Evolutionary conservation across 23 tunicate species (phyloP).

Genomic region (Halocynthia roretzi): DNA sequence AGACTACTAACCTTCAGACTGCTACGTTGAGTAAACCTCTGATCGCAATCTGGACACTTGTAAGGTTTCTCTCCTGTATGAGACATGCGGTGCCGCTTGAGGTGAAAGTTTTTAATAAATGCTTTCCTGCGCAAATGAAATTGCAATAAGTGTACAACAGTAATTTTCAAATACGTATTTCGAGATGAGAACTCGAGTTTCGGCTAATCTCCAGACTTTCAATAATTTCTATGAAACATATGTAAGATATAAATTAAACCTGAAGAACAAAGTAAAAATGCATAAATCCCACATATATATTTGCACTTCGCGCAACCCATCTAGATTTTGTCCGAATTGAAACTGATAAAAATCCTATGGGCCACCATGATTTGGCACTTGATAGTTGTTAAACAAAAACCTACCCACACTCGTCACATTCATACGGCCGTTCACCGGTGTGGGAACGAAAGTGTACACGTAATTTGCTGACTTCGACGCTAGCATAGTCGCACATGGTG

Average conservation of each 20-base stretch:
- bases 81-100: constrained; percentile 92
- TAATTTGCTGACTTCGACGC: constrained; percentile 96
- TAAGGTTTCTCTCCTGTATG: constrained; percentile 99
- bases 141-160: too few species aligned
- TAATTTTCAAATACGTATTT: too few species aligned
- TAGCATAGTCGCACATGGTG: constrained; percentile 97
- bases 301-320: too few species aligned
- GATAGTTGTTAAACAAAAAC: neutral
- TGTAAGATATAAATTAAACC: too few species aligned
- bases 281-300: too few species aligned
- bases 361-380: too few species aligned
- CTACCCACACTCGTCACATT: constrained; percentile 87
- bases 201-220: too few species aligned
- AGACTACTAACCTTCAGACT: constrained; percentile 49
- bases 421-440: constrained; percentile 95
- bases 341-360: too few species aligned
- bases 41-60: constrained; percentile 96
- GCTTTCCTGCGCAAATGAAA: constrained; percentile 53
- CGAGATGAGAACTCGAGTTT: too few species aligned
- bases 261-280: too few species aligned
- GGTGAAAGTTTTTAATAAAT: constrained; percentile 93
- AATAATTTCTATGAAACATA: too few species aligned
- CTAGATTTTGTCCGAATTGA: too few species aligned
- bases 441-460: constrained; percentile 98
- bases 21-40: constrained; percentile 95